phyloP scores from a whole-genome alignment of 2,888 invertebrate genomes.

The Rotaria macrura region DNA sequence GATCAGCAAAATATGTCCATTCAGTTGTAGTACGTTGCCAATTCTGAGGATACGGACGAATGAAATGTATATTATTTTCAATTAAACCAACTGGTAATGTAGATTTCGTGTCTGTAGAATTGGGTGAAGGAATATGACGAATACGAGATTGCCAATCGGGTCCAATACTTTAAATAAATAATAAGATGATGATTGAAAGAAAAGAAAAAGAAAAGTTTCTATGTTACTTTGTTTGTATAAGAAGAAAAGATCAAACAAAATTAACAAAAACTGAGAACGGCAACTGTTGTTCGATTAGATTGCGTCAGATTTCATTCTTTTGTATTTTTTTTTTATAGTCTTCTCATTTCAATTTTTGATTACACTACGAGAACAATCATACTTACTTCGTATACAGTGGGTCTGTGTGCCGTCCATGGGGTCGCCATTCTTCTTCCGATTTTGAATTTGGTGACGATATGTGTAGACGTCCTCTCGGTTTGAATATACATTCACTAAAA shows the following conservation, averaged over 20 bases:
- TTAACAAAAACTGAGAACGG: background rate
- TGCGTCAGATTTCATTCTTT: background rate
- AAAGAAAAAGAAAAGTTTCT: background rate
- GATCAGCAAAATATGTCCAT: background rate
- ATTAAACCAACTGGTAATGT: conserved; percentile 25
- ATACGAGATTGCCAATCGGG: conserved; percentile 44
- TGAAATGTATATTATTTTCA: conserved; percentile 18
- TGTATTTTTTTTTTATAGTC: background rate
- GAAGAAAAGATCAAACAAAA: background rate
- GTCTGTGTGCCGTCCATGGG: conserved; percentile 40
- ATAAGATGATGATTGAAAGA: background rate
- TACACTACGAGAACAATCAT: background rate
- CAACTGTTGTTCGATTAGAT: background rate
- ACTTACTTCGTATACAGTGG: conserved; percentile 41
- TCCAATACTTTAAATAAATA: conserved; percentile 37
- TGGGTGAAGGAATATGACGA: conserved; percentile 41
- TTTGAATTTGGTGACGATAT: conserved; percentile 42
- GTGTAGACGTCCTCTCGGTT: conserved; percentile 39
- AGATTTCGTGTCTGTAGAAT: conserved; percentile 35
- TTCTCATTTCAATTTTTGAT: background rate
- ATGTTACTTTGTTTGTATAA: background rate
- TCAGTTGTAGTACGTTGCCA: conserved; percentile 9
- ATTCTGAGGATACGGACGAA: conserved; percentile 22
- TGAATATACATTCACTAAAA: conserved; percentile 35
- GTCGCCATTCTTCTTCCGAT: conserved; percentile 39